Evolutionary conservation across 1,140 invertebrate species (phyloP).

Genomic region (Papilio aristodemus): DNA sequence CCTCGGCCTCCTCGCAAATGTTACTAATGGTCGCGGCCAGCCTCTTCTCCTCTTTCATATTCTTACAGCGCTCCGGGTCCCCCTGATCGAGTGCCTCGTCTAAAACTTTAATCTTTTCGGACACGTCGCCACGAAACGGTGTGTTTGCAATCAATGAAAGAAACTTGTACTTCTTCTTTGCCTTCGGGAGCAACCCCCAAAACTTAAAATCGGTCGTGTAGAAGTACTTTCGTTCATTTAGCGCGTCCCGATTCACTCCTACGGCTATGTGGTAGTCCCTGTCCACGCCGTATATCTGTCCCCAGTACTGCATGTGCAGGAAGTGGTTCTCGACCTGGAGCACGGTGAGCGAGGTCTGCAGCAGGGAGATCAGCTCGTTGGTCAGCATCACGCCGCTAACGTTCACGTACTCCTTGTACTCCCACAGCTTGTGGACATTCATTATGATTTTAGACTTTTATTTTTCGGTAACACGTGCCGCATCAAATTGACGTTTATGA

Average conservation of each 20-base stretch:
- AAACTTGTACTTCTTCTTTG: slow-evolving; percentile 81
- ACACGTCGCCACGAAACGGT: slow-evolving; percentile 66
- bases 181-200: slow-evolving; percentile 85
- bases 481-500: slow-evolving; percentile 31
- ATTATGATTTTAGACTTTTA: slow-evolving; percentile 43
- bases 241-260: slow-evolving; percentile 85
- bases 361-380: slow-evolving; percentile 83
- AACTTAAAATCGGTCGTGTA: slow-evolving; percentile 86
- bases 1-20: slow-evolving; percentile 85
- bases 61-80: slow-evolving; percentile 72
- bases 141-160: slow-evolving; percentile 78
- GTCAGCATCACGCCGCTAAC: slow-evolving; percentile 83
- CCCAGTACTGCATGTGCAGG: slow-evolving; percentile 87
- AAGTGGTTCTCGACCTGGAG: slow-evolving; percentile 90
- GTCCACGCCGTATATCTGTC: slow-evolving; percentile 84
- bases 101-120: slow-evolving; percentile 66
- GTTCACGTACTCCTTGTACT: slow-evolving; percentile 69
- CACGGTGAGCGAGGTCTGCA: slow-evolving; percentile 86
- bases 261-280: slow-evolving; percentile 88
- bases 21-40: slow-evolving; percentile 84
- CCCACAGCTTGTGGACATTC: slow-evolving; percentile 73
- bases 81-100: slow-evolving; percentile 76
- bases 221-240: slow-evolving; percentile 84
- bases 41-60: slow-evolving; percentile 89
- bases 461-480: slow-evolving; percentile 23